These are phyloP conservation scores for Acipenser oxyrinchus DNA, from an alignment of 2,797 vertebrate species.

Conservation along the genomic window DNA sequence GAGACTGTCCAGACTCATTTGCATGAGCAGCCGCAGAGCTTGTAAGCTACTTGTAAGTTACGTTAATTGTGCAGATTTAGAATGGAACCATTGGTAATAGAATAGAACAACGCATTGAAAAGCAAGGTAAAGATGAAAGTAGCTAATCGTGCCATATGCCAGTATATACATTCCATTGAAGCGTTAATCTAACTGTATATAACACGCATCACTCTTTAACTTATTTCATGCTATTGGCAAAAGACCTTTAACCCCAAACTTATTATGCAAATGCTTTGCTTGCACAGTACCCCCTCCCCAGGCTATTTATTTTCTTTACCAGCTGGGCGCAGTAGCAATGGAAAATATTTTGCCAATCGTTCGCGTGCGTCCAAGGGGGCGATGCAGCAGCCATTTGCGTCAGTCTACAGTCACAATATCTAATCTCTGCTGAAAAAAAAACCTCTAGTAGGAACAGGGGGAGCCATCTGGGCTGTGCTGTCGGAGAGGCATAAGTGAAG, in stretches of 20 bases:
- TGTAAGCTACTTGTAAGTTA: too few species aligned
- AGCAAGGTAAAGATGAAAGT: too few species aligned
- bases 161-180: too few species aligned
- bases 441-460: constrained; percentile 40
- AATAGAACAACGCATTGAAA: too few species aligned
- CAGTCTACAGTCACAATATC: constrained; percentile 45
- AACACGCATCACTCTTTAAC: too few species aligned
- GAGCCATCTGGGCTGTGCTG: constrained; percentile 36
- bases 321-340: constrained; percentile 19
- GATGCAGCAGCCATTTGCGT: constrained; percentile 33
- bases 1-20: too few species aligned
- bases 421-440: constrained; percentile 55
- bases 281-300: constrained; percentile 3
- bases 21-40: too few species aligned
- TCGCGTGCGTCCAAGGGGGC: constrained; percentile 25
- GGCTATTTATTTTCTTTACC: constrained; percentile 20
- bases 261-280: constrained; percentile 26
- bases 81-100: too few species aligned
- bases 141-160: too few species aligned
- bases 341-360: constrained; percentile 26
- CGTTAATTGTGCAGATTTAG: too few species aligned
- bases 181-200: too few species aligned
- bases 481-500: constrained; percentile 54
- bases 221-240: too few species aligned
- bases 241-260: neutral